phyloP scores from a whole-genome alignment of 1,140 invertebrate genomes.

The Euglossa dilemma region DNA sequence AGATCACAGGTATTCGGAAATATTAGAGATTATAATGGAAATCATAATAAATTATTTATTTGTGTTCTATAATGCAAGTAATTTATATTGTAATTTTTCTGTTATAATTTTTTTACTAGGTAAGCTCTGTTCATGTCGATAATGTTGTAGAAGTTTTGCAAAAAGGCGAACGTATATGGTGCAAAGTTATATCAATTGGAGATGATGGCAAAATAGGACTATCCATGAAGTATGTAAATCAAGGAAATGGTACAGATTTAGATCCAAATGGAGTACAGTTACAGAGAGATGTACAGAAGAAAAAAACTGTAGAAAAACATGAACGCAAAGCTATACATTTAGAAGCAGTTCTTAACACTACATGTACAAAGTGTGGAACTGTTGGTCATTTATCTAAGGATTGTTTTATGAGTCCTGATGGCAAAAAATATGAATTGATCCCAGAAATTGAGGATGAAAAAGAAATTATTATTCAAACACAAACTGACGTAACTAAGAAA shows the following conservation, averaged over 20 bases:
- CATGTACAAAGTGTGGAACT: constrained; percentile 79
- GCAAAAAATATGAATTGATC: constrained; percentile 79
- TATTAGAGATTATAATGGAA: not conserved
- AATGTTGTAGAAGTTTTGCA: constrained; percentile 79
- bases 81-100: constrained; percentile 24
- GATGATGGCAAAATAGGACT: constrained; percentile 81
- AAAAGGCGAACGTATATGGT: constrained; percentile 79
- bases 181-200: constrained; percentile 78
- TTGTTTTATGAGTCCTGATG: constrained; percentile 78
- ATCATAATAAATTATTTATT: constrained; percentile 1
- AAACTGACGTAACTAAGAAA: constrained; percentile 39
- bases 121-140: constrained; percentile 76
- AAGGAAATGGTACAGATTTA: constrained; percentile 80
- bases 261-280: constrained; percentile 80
- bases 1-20: constrained; percentile 70
- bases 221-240: constrained; percentile 81
- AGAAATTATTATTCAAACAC: constrained; percentile 23
- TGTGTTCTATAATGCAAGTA: constrained; percentile 5
- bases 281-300: constrained; percentile 77
- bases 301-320: constrained; percentile 61
- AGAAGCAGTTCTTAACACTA: constrained; percentile 80
- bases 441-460: constrained; percentile 76
- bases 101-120: constrained; percentile 59
- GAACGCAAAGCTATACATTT: constrained; percentile 75
- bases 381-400: constrained; percentile 79